These are phyloP conservation scores for Idaea straminata DNA, from an alignment of 2,888 invertebrate species.

Conservation along the genomic window DNA sequence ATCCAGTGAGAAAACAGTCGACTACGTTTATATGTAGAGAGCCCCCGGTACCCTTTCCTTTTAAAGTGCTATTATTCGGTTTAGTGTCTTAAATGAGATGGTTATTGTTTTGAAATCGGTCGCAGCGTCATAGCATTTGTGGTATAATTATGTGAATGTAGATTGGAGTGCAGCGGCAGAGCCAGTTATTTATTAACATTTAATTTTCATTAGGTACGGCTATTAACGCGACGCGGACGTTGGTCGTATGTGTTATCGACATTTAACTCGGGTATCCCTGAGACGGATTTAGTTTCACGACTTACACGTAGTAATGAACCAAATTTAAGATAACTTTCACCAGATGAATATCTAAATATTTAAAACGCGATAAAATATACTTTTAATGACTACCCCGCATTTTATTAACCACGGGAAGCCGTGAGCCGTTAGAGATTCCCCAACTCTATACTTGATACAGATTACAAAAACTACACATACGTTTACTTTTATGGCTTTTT, in stretches of 20 bases:
- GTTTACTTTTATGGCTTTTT: constrained; percentile 60
- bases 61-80: constrained; percentile 6
- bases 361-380: constrained; percentile 76
- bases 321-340: constrained; percentile 72
- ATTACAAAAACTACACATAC: constrained; percentile 67
- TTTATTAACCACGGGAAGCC: constrained; percentile 65
- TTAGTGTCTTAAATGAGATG: constrained; percentile 11
- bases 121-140: constrained; percentile 12
- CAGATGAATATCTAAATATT: constrained; percentile 77
- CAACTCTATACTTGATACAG: constrained; percentile 56
- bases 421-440: constrained; percentile 38
- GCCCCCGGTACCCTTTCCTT: too few relatives aligned
- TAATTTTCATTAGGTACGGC: constrained; percentile 31
- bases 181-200: constrained; percentile 27
- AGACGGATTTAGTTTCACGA: constrained; percentile 63
- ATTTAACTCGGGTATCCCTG: constrained; percentile 25
- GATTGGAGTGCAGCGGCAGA: constrained; percentile 21
- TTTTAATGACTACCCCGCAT: constrained; percentile 71
- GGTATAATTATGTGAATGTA: constrained; percentile 3
- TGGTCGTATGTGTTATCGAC: constrained; percentile 25
- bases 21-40: too few relatives aligned
- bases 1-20: too few relatives aligned
- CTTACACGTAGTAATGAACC: constrained; percentile 57
- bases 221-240: constrained; percentile 27
- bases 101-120: constrained; percentile 18